Percentiles rank a stretch among this genome's conserved stretches.
Evolutionary conservation across 2,888 invertebrate species (phyloP).

Genomic region (Acrobasis suavella): DNA sequence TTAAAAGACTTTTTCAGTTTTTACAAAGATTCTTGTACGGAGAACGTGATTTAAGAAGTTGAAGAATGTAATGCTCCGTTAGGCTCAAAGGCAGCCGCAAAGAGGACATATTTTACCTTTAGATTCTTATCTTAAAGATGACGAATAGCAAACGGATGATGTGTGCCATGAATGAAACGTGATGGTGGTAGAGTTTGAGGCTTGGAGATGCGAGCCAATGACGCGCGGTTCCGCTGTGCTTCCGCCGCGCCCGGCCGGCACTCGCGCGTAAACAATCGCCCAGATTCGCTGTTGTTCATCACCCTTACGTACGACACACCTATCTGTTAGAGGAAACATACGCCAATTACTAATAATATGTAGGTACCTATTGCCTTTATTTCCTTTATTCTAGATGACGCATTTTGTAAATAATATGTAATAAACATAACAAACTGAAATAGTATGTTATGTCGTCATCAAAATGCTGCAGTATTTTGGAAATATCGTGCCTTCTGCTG

Average conservation of each 20-base stretch:
- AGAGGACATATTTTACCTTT: background rate
- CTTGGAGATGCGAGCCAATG: constrained; percentile 66
- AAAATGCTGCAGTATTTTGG: background rate
- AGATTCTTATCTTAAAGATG: constrained; percentile 49
- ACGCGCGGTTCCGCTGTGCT: constrained; percentile 75
- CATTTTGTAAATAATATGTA: constrained; percentile 1
- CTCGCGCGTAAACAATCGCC: constrained; percentile 70
- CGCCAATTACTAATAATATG: constrained; percentile 31
- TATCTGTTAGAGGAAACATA: constrained; percentile 37
- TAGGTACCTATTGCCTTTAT: constrained; percentile 12
- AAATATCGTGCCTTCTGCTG: constrained; percentile 5
- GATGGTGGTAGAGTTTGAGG: constrained; percentile 62
- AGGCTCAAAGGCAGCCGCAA: background rate
- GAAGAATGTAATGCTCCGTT: constrained; percentile 2
- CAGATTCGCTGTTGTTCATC: constrained; percentile 58
- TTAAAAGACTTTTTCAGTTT: background rate
- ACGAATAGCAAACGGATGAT: constrained; percentile 47
- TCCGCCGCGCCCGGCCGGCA: constrained; percentile 66
- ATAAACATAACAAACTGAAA: background rate
- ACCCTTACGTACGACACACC: constrained; percentile 31
- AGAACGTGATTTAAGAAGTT: background rate
- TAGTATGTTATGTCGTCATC: background rate
- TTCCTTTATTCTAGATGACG: constrained; percentile 18
- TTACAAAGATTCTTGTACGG: background rate
- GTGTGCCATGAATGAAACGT: constrained; percentile 62